A percentile compares a stretch with the other conserved stretches of the same genome.
Evolutionary conservation across 35 echinoderm and acorn worm species (phyloP).

Genomic region (Ophiothrix spiculata): DNA sequence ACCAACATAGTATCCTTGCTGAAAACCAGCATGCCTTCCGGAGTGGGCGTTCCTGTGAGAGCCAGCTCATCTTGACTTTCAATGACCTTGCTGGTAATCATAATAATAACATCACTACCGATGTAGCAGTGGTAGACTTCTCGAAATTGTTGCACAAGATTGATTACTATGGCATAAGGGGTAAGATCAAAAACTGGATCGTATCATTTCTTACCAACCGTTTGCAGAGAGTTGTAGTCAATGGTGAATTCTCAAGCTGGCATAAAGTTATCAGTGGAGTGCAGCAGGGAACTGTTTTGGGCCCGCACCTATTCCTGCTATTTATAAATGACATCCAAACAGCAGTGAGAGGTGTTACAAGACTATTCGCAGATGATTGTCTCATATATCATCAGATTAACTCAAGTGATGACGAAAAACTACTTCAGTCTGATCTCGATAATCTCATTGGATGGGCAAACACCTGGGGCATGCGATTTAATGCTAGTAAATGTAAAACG

Average conservation of each 20-base stretch:
- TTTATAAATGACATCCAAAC: too few relatives aligned
- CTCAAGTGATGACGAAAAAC: conserved; percentile 7
- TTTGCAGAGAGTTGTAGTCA: too few relatives aligned
- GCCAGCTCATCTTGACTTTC: conserved; percentile 30
- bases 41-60: conserved; percentile 18
- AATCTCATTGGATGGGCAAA: too few relatives aligned
- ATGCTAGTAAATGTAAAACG: too few relatives aligned
- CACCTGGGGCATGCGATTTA: too few relatives aligned
- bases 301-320: too few relatives aligned
- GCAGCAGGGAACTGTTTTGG: too few relatives aligned
- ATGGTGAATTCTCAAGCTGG: too few relatives aligned
- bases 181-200: conserved; percentile 28
- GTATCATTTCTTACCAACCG: conserved; percentile 11
- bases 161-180: conserved; percentile 37
- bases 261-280: too few relatives aligned
- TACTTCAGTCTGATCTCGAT: conserved; percentile 16
- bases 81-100: conserved; percentile 23
- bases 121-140: conserved; percentile 40
- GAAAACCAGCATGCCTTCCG: conserved; percentile 38
- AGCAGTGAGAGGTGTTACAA: too few relatives aligned
- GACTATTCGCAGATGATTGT: too few relatives aligned
- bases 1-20: too few relatives aligned
- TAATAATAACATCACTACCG: conserved; percentile 20
- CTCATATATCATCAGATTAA: conserved; percentile 14
- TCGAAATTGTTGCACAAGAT: conserved; percentile 36